Evolutionary conservation across 2,113 vertebrate genomes (phyloP), one percentile per base, ranked within the genome.

Genomic region (Riparia riparia): DNA sequence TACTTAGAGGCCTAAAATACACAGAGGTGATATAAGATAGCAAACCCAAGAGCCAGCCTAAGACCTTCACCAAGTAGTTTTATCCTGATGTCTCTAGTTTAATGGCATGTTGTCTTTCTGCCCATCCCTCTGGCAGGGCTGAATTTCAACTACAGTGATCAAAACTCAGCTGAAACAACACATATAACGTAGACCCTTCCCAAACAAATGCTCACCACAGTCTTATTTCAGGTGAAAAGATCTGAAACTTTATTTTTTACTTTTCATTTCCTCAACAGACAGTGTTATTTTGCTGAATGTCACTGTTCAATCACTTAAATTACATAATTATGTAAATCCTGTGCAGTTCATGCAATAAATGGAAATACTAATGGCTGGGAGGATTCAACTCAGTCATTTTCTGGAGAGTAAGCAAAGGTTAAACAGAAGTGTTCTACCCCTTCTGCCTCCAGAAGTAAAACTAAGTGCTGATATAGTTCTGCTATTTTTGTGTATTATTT

Each of bases 211-310:
- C 42, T 95, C 49, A 41, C 53, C 45, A 28, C 77, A 80, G 66
- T 87, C 89, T 34, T 20, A 37, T 94, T 90, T 85, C 84, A 82
- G 89, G 63, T 90, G 87, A 74, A 76, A 93, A 87, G 45, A n/a
- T 34, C 22, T 64, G 44, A 89, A 91, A 58, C 93, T 87, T 18
- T 49, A 69, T 93, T 87, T 88, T 94, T 87, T 96, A 24, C 84
- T 85, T 86, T 87, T 85, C 29, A 72, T 91, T 96, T 93, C 63
- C 70, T 73, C 47, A 71, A 6, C 21, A 50, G 76, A 68, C 26
- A 90, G 54, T 85, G 31, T 72, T 86, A 70, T 91, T 84, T 95
- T 90, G 58, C 91, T 90, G 87, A 72, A 82, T 82, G 73, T 82
- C 78, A 95, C 45, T 69, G 45, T 87, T 53, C 87, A 85, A 91